phyloP scores from a whole-genome alignment of 2,888 invertebrate genomes.

The Leucozona laternaria region DNA sequence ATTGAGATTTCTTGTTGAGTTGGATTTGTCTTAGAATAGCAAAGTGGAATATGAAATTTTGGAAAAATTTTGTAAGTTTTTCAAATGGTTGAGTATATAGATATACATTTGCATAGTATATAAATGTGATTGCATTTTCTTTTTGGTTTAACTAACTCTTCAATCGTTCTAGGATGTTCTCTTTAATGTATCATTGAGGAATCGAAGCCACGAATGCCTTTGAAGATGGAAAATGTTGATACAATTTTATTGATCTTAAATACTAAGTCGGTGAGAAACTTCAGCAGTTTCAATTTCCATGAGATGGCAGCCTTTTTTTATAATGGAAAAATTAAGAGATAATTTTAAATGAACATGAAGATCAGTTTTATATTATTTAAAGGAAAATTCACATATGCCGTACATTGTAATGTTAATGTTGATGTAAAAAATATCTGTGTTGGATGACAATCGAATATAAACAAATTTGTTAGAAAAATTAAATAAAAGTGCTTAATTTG shows the following conservation, averaged over 20 bases:
- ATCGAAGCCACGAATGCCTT: neutral
- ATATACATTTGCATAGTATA: no score
- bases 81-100: neutral
- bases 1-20: slow-evolving; percentile 1
- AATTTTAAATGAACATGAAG: neutral
- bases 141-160: neutral
- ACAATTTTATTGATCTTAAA: neutral
- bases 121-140: neutral
- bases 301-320: neutral
- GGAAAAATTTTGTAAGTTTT: neutral
- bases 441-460: neutral
- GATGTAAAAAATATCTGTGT: neutral
- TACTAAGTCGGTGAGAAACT: neutral
- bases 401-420: neutral
- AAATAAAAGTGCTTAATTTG: neutral
- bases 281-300: neutral
- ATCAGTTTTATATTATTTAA: neutral
- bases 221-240: neutral
- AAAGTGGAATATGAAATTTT: neutral
- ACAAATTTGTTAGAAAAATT: neutral
- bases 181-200: neutral
- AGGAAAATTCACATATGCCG: neutral
- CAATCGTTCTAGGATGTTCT: neutral
- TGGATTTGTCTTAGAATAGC: slow-evolving; percentile 10
- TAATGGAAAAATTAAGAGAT: neutral